Evolutionary conservation across 2,797 vertebrate species (phyloP), one percentile per base, ranked within the genome.

Genomic region (Ambastaia sidthimunki): DNA sequence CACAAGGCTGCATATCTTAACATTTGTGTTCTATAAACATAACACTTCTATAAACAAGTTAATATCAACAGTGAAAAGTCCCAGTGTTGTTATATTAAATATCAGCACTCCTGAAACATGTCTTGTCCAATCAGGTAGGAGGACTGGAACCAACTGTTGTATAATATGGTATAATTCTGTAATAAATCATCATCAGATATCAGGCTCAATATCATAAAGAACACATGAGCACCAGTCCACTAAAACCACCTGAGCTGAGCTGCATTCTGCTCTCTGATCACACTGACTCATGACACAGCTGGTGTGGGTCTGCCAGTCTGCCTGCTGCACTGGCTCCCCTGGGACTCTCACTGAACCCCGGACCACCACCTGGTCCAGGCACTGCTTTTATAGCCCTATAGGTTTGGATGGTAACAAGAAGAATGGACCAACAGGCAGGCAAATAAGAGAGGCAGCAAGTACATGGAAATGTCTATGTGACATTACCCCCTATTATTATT

Each of bases 251-350:
- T 54, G 16, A 52, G 13, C 0, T 37, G 34, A 37, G 9, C 3
- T 57, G 15, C 19, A 21, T 19, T 44, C 15, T 19, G 48, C 11
- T 4, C 23, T 78, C 16, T n/a, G 6, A 9, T n/a, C 25, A 21
- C 31, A 73, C 62, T 78, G 83, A 80, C 69, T 74, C 13, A 54
- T 72, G 9, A 71, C 68, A 73, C 78, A 83, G 81, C 63, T 77
- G 77, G 81, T 71, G 60, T 73, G 59, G 25, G n/a, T n/a, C n/a
- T 73, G 57, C 57, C 10, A 10, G 41, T 44, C 41, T 44, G 9
- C 10, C 23, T 76, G 60, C 47, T 54, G 73, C 44, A 62, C 28
- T 2, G 28, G 41, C 54, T 85, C 83, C 74, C 80, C 74, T 31
- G 76, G 80, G 71, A 82, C 55, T 83, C 68, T 44, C 79, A 31